Percentiles rank a stretch among this genome's conserved stretches.
These are phyloP conservation scores for Hylaeus anthracinus DNA, from an alignment of 1,140 invertebrate species.

Conservation along the genomic window DNA sequence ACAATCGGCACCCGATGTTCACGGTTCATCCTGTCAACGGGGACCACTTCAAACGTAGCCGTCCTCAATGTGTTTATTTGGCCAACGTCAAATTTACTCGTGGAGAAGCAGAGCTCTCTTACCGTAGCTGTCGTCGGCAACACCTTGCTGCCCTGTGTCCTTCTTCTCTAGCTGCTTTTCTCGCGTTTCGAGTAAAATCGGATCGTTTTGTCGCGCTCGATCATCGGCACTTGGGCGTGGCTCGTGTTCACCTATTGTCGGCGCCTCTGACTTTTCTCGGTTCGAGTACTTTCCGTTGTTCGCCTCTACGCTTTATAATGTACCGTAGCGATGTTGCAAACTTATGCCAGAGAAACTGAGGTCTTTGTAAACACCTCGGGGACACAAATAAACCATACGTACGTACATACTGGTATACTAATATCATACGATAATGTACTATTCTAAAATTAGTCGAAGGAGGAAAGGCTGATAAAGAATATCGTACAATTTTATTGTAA, in stretches of 20 bases:
- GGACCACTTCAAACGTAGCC: conserved; percentile 79
- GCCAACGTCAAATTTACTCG: conserved; percentile 80
- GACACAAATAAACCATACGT: no score
- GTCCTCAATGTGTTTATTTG: conserved; percentile 79
- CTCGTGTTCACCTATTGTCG: conserved; percentile 54
- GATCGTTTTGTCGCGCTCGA: conserved; percentile 53
- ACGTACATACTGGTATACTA: no score
- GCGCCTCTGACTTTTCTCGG: conserved; percentile 29
- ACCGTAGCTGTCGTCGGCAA: neutral
- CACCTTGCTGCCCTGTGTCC: conserved; percentile 30
- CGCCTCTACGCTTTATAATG: no score
- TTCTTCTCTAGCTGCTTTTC: conserved; percentile 10
- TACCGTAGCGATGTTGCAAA: no score
- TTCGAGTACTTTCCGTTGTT: neutral
- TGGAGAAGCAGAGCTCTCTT: conserved; percentile 45
- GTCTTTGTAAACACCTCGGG: no score
- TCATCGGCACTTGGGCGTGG: conserved; percentile 47
- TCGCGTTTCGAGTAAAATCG: conserved; percentile 28
- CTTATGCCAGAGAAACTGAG: no score
- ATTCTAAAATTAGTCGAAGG: no score
- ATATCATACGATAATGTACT: no score
- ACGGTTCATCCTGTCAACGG: conserved; percentile 70
- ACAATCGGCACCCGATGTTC: conserved; percentile 63
- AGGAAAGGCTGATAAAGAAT: no score
- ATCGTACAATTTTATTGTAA: no score